Conservation (phyloP, 2,113 vertebrate genomes). For the Scartelaos histophorus region DNA sequence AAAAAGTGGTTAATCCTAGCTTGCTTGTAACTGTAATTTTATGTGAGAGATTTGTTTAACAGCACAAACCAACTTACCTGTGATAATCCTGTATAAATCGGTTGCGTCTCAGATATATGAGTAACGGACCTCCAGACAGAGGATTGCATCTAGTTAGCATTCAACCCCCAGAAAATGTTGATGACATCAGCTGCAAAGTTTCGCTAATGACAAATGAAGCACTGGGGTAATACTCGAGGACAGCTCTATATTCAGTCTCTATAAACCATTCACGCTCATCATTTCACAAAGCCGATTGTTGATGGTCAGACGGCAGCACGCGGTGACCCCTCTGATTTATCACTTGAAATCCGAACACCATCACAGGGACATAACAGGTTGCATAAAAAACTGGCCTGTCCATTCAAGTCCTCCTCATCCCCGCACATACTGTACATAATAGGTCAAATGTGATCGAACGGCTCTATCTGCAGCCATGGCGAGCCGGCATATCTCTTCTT, state of each 20-base stretch:
- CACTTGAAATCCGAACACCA: neutral
- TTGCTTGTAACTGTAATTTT: too few relatives aligned
- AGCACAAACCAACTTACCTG: too few relatives aligned
- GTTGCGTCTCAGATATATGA: too few relatives aligned
- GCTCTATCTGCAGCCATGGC: conserved; percentile 44
- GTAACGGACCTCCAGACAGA: too few relatives aligned
- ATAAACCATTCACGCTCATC: neutral
- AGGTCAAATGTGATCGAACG: conserved; percentile 73
- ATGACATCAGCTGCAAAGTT: too few relatives aligned
- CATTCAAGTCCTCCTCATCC: conserved; percentile 1
- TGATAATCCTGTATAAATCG: too few relatives aligned
- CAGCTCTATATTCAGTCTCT: neutral
- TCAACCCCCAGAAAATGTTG: too few relatives aligned
- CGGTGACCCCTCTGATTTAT: neutral
- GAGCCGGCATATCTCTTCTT: conserved; percentile 63
- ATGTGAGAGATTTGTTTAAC: too few relatives aligned
- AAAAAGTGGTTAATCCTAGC: too few relatives aligned
- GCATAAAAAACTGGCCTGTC: conserved; percentile 11
- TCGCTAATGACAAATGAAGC: too few relatives aligned
- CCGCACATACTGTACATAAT: conserved; percentile 56
- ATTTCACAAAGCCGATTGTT: neutral
- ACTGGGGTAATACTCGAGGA: too few relatives aligned
- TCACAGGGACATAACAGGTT: neutral
- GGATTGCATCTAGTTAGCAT: too few relatives aligned
- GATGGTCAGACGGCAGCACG: neutral